Conservation (phyloP, 2,113 vertebrate genomes). For the Lagenorhynchus albirostris region DNA sequence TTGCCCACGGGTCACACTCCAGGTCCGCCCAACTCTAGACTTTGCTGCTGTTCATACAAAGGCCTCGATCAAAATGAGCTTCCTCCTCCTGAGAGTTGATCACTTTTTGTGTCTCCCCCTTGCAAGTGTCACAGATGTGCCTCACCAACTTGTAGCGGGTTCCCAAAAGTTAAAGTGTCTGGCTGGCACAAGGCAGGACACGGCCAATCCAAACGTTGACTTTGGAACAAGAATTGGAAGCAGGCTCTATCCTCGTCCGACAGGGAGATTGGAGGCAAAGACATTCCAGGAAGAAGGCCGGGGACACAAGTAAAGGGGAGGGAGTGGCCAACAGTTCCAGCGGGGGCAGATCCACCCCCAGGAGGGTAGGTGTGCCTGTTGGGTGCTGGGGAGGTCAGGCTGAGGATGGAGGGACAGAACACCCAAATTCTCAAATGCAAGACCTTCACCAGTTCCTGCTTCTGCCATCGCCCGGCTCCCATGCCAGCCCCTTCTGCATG, state of each 20-base stretch:
- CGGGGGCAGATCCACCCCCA: accelerated
- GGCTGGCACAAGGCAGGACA: background rate
- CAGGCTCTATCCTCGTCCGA: background rate
- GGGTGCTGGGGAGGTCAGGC: too few relatives aligned
- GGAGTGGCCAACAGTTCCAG: background rate
- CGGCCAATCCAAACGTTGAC: background rate
- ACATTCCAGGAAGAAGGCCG: background rate
- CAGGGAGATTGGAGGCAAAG: background rate
- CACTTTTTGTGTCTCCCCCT: too few relatives aligned
- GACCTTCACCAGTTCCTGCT: background rate
- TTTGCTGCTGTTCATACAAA: background rate
- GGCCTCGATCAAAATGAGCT: background rate
- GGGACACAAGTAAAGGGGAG: background rate
- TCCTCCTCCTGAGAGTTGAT: background rate
- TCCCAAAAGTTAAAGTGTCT: accelerated
- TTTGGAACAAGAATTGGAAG: constrained; percentile 12
- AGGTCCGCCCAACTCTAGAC: background rate
- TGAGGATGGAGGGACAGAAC: background rate
- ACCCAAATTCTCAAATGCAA: background rate
- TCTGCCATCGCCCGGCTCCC: too few relatives aligned
- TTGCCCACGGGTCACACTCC: background rate
- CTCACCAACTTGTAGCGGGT: too few relatives aligned
- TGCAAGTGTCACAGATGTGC: background rate
- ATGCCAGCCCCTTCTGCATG: background rate
- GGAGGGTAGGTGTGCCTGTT: too few relatives aligned